Evolutionary conservation across 2,113 vertebrate genomes (phyloP), one percentile per base, ranked within the genome.

Genomic region (Phaethon lepturus): DNA sequence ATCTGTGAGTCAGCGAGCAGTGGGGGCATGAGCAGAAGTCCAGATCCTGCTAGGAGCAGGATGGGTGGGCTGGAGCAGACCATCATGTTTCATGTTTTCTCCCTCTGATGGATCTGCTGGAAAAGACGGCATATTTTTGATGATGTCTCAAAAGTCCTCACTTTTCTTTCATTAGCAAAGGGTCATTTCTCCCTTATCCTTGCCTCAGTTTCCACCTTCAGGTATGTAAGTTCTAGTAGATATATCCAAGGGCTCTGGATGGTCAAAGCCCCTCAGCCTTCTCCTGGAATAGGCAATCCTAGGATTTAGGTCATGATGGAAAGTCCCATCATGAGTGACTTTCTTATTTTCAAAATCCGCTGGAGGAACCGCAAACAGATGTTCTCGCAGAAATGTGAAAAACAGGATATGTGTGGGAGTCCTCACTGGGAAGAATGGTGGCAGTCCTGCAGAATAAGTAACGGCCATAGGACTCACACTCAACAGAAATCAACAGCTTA

Each of bases 341-440:
- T 91, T 12, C 2, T 6, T 40, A 25, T 88, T 88, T 93, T 90
- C 74, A 95, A 93, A 94, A 86, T 76, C 67, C 1, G 0, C 22
- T 69, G 50, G 8, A 88, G 59, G 78, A 97, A 94, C 93, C 6
- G 0, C 95, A 96, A 95, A 69, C 96, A 97, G 92, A 97, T 97
- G 96, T 93, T 95, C 82, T 88, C 1, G 13, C 18, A 90, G 90
- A 93, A 95, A 90, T 93, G 31, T 90, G 71, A 47, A 97, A 95
- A 96, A 95, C 96, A 95, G 96, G 96, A 97, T 96, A 93, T 95
- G 95, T 74, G 97, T 97, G 82, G 96, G 97, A 95, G 97, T 94
- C 95, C 82, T 90, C 67, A 0, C 50, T 93, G 95, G 85, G 90
- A 93, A 71, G 74, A 90, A 71, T 56, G 88, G 95, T 86, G 86